phyloP scores from a whole-genome alignment of 2,113 vertebrate genomes.

The Henicopernis longicauda region DNA sequence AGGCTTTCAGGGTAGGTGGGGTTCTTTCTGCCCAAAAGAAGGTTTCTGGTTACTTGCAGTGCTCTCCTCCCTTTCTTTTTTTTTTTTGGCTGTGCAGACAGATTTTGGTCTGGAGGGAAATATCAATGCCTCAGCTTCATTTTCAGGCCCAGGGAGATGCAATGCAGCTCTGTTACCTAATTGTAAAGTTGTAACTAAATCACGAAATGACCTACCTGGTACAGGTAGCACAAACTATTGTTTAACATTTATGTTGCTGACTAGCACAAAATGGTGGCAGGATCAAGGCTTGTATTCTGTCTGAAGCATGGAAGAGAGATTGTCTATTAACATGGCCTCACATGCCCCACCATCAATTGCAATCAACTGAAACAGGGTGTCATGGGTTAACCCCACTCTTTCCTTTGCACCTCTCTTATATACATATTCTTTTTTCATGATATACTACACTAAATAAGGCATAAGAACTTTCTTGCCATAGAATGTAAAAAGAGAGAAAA shows the following conservation, averaged over 20 bases:
- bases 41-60: not conserved
- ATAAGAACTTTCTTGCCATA: not conserved
- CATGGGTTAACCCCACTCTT: not conserved
- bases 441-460: not conserved
- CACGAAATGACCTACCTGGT: not conserved
- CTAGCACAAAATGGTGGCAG: not conserved
- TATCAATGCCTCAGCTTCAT: not conserved
- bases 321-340: not conserved
- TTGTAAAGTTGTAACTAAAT: not conserved
- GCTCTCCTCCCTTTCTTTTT: not conserved
- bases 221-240: not conserved
- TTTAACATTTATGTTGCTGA: not conserved
- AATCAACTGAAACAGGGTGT: not conserved
- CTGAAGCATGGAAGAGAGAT: not conserved
- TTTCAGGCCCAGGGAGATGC: not conserved
- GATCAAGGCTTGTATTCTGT: not conserved
- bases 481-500: not conserved
- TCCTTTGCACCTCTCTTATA: not conserved
- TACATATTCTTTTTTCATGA: not conserved
- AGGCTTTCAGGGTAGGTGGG: not conserved
- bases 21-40: not conserved
- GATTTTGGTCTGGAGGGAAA: not conserved
- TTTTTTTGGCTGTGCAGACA: not conserved
- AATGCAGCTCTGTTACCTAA: not conserved
- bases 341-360: not conserved